These are phyloP conservation scores for Etheostoma nigrum DNA, from an alignment of 2,797 vertebrate genomes.

Conservation along the genomic window DNA sequence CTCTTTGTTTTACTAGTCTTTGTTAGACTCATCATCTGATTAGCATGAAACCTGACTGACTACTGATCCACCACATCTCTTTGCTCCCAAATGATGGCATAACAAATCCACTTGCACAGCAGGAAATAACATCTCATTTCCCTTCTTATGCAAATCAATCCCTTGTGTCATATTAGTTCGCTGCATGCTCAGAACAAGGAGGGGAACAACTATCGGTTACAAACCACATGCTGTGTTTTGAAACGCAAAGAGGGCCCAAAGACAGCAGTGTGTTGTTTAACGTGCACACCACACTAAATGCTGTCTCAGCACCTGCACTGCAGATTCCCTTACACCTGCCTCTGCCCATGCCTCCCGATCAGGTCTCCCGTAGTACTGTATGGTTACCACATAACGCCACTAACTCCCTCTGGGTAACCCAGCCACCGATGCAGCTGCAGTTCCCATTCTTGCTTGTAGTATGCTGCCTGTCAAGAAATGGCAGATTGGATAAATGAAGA, in stretches of 20 bases:
- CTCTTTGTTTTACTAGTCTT: not conserved
- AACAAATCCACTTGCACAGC: conserved; percentile 23
- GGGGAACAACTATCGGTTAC: not conserved
- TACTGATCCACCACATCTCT: conserved; percentile 21
- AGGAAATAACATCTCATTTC: conserved; percentile 27
- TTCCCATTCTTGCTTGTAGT: not conserved
- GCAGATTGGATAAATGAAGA: conserved; percentile 16
- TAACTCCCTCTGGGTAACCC: not conserved
- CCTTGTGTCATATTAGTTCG: conserved; percentile 1
- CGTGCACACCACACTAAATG: conserved; percentile 30
- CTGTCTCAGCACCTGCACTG: conserved; percentile 73
- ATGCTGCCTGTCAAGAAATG: conserved; percentile 2
- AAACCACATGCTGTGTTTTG: not conserved
- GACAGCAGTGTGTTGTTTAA: conserved; percentile 14
- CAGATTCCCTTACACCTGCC: conserved; percentile 47
- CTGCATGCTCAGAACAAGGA: not conserved
- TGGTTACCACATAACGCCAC: not conserved
- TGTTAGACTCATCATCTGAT: conserved; percentile 15
- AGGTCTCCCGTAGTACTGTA: conserved; percentile 4
- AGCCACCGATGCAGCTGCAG: not conserved
- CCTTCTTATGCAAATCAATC: conserved; percentile 20
- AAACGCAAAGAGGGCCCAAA: conserved; percentile 16
- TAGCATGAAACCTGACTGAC: conserved; percentile 27
- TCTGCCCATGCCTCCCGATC: not conserved
- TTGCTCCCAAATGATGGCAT: conserved; percentile 1